Evolutionary conservation across 2,888 invertebrate genomes (phyloP), one percentile per base, ranked within the genome.

Genomic region (Andrena chrysosceles): DNA sequence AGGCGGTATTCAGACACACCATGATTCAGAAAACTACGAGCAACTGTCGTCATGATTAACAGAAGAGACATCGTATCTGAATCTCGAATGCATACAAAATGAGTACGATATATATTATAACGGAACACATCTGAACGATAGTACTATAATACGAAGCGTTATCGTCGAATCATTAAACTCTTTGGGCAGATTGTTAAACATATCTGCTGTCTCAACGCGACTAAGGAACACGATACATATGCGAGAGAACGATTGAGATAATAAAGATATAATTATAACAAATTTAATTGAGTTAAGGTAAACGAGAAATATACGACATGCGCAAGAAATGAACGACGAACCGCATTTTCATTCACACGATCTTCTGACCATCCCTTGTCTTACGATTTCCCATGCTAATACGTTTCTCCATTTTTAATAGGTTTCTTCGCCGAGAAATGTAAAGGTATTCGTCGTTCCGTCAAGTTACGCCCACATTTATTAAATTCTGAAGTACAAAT

Each of bases 281-380:
- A 90, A 91, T 88, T 89, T 89, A 90, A 90, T 89, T 91, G 90
- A 91, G 84, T 90, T 90, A 92, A 91, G 90, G 87, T 92, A 92
- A 91, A 89, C 92, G 92, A 92, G 88, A 92, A 91, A 93, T 93
- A 93, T 92, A 93, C 92, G 91, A 92, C 91, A 93, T 92, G 91
- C 92, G 91, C 91, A 91, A 91, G 89, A 88, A 91, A 89, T 85
- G 84, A 90, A 77, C 33, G 80, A 82, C 67, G 7, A 63, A 66
- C 75, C 59, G 62, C 42, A 59, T 69, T 83, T 81, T 74, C 66
- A 70, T 83, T 84, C 75, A 72, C 54, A 70, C n/a, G 52, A 72
- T 26, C 83, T 85, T 81, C 16, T 20, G 56, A 42, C 20, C 63
- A 73, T 42, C 67, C 33, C 48, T 59, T 56, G 29, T 48, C 64